Evolutionary conservation across 2,888 invertebrate species (phyloP).

Genomic region (Sicus ferrugineus): DNA sequence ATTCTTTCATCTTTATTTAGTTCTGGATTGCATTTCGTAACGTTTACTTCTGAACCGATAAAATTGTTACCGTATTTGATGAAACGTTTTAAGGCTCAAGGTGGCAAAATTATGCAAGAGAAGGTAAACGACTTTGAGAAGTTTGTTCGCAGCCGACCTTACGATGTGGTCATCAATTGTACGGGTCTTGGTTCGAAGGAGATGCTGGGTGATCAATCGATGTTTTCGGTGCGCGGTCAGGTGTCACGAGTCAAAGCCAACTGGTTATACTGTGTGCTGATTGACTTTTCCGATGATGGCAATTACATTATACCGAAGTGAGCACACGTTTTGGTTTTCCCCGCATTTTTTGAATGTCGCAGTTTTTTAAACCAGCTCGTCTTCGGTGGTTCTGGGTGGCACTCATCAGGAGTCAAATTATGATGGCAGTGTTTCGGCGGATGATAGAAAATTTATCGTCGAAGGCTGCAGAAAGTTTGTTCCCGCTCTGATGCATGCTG

Average conservation of each 20-base stretch:
- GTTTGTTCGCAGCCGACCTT: slow-evolving; percentile 61
- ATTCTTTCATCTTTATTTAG: slow-evolving; percentile 57
- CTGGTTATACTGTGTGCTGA: slow-evolving; percentile 70
- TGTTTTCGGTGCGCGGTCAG: slow-evolving; percentile 79
- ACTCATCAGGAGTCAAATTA: slow-evolving; percentile 75
- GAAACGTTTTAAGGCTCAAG: slow-evolving; percentile 68
- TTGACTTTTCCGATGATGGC: slow-evolving; percentile 70
- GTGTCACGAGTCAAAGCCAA: slow-evolving; percentile 74
- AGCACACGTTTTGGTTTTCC: slow-evolving; percentile 45
- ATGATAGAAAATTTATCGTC: slow-evolving; percentile 71
- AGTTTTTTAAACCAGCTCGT: slow-evolving; percentile 63
- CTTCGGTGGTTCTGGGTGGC: slow-evolving; percentile 78
- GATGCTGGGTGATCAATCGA: slow-evolving; percentile 70
- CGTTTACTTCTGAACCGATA: slow-evolving; percentile 74
- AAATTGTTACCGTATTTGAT: slow-evolving; percentile 74
- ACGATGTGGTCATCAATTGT: slow-evolving; percentile 82
- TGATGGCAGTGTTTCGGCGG: slow-evolving; percentile 66
- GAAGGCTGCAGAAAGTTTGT: slow-evolving; percentile 70
- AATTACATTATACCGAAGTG: slow-evolving; percentile 84
- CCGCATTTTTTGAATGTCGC: background rate
- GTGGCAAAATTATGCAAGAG: slow-evolving; percentile 68
- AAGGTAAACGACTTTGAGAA: slow-evolving; percentile 68
- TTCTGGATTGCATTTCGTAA: slow-evolving; percentile 71
- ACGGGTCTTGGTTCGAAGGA: slow-evolving; percentile 72
- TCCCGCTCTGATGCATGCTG: slow-evolving; percentile 70